Evolutionary conservation across 2,888 invertebrate species (phyloP).

Genomic region (Fabriciana adippe): DNA sequence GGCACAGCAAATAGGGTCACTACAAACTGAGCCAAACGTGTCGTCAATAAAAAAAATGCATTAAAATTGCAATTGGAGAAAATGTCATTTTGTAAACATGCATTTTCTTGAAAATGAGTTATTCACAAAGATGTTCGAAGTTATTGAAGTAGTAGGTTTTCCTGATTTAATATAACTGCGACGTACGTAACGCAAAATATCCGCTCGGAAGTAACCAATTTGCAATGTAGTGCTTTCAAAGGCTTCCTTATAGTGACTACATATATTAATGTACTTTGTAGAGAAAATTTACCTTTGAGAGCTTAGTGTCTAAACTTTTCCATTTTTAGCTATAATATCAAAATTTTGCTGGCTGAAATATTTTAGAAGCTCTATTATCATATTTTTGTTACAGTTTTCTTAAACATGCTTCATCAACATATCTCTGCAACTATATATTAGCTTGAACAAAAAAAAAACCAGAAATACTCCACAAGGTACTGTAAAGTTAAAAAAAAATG

Average conservation of each 20-base stretch:
- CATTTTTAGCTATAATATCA: too few species aligned
- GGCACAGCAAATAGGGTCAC: too few species aligned
- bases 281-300: background rate
- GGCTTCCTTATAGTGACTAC: background rate
- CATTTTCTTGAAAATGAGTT: background rate
- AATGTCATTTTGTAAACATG: background rate
- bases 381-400: too few species aligned
- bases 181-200: conserved; percentile 14
- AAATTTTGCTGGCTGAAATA: too few species aligned
- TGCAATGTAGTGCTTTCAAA: conserved; percentile 6
- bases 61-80: background rate
- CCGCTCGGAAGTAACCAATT: conserved; percentile 16
- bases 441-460: too few species aligned
- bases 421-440: too few species aligned
- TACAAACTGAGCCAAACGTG: too few species aligned
- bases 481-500: too few species aligned
- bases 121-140: background rate
- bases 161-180: conserved; percentile 16
- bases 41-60: background rate
- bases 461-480: too few species aligned
- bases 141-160: conserved; percentile 1
- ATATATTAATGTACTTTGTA: background rate
- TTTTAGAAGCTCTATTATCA: too few species aligned
- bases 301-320: too few species aligned
- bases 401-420: too few species aligned